These are phyloP conservation scores for Temnothorax ravouxi DNA, from an alignment of 2,888 invertebrate genomes.

Conservation along the genomic window DNA sequence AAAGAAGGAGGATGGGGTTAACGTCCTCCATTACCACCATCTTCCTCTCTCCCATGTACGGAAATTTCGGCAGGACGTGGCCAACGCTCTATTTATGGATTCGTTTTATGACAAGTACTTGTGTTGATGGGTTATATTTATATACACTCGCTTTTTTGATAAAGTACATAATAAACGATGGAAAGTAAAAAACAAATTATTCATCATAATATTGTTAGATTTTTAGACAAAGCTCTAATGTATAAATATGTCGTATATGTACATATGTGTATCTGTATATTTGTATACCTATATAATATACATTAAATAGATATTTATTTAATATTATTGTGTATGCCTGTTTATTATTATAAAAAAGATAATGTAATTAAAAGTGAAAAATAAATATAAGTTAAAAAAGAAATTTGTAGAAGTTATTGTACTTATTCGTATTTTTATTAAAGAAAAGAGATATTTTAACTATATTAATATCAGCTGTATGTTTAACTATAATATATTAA, in stretches of 20 bases:
- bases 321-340: background rate
- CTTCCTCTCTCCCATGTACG: background rate
- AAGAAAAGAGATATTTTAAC: background rate
- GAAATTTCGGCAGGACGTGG: constrained; percentile 10
- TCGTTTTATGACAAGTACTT: background rate
- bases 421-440: too few species aligned
- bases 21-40: constrained; percentile 7
- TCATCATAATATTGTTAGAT: background rate
- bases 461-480: background rate
- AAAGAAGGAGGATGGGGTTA: constrained; percentile 74
- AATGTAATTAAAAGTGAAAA: background rate
- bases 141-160: background rate
- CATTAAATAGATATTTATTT: too few species aligned
- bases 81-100: constrained; percentile 19
- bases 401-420: background rate
- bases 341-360: background rate
- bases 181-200: background rate
- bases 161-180: background rate
- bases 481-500: background rate
- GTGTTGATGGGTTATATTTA: background rate
- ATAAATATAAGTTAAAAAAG: background rate
- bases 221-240: background rate
- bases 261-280: too few species aligned
- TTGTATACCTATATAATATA: background rate
- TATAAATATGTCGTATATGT: background rate